Evolutionary conservation across 2,113 vertebrate species (phyloP), one percentile per base, ranked within the genome.

Genomic region (Ivindomyrus marchei): DNA sequence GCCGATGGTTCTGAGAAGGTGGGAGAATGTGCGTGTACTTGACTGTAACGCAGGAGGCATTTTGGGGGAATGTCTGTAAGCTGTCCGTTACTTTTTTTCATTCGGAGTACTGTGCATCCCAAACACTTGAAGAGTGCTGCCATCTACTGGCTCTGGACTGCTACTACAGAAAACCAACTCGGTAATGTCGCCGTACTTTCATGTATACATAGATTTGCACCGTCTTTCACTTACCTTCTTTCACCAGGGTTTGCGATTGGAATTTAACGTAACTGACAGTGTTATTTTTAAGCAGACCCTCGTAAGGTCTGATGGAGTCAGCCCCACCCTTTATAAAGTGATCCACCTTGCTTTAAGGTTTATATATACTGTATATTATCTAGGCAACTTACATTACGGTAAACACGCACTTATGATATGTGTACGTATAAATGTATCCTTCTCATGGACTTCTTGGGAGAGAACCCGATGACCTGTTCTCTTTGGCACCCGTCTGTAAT

Each of bases 401-500:
- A 94, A 93, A 94, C 94, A 93, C 95, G 92, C 93, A 94, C 95
- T 95, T 94, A 94, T 94, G 93, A 94, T 91, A 42, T 88, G 91
- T 95, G 91, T 92, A 95, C 96, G 96, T 97, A 95, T 95, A 96
- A 92, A 97, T 96, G 96, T 97, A 62, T 66, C 94, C 96, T 97
- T 95, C 97, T 96, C 97, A 96, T 95, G 95, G 95, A 97, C 93
- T 96, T 96, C 96, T 96, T 98, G 96, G 97, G 96, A 94, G 95
- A 97, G 96, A 95, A 93, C 91, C 96, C 94, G 95, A 96, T 96
- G 95, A 95, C 96, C 95, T 96, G 96, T 97, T 96, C 95, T 47
- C 21, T 97, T 96, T 93, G 94, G 95, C 97, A 97, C 96, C 95
- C 96, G 96, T 97, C 96, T 96, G 97, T 98, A 97, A 97, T 96